Conservation (phyloP, 2,888 invertebrate species). For the Craniophora ligustri region DNA sequence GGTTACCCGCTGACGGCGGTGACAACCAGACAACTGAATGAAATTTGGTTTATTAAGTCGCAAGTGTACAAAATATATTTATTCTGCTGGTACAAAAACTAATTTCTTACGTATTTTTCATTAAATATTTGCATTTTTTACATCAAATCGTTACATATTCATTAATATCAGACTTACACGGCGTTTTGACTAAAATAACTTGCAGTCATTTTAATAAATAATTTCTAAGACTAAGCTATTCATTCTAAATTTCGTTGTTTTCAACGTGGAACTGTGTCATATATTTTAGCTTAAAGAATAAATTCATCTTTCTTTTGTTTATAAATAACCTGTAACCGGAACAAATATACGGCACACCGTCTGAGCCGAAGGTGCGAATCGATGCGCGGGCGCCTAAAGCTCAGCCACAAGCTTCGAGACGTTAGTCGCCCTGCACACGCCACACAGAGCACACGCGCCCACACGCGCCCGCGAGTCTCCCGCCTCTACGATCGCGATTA, state of each 20-base stretch:
- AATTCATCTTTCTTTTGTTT: constrained; percentile 83
- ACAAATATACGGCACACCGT: constrained; percentile 85
- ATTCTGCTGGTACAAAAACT: no score
- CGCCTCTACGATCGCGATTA: constrained; percentile 66
- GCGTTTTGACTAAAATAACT: constrained; percentile 46
- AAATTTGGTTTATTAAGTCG: constrained; percentile 37
- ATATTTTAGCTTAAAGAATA: constrained; percentile 77
- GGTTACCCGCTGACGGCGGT: constrained; percentile 61
- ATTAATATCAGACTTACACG: no score
- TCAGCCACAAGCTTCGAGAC: constrained; percentile 60
- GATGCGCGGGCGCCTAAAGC: constrained; percentile 69
- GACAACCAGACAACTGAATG: constrained; percentile 61
- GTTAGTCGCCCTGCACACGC: constrained; percentile 77
- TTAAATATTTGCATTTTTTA: no score
- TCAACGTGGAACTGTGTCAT: constrained; percentile 81
- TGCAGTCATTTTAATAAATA: constrained; percentile 20
- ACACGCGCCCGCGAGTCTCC: constrained; percentile 64
- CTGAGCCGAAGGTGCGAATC: constrained; percentile 83
- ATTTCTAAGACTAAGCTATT: constrained; percentile 50
- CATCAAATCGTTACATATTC: no score
- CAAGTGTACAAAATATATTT: constrained; percentile 30
- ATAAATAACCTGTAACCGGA: constrained; percentile 87
- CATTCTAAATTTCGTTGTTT: constrained; percentile 66
- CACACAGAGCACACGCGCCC: constrained; percentile 73
- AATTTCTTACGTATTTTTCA: no score